Conservation (phyloP, 2,797 vertebrate genomes). For the Delichon dasypus region DNA sequence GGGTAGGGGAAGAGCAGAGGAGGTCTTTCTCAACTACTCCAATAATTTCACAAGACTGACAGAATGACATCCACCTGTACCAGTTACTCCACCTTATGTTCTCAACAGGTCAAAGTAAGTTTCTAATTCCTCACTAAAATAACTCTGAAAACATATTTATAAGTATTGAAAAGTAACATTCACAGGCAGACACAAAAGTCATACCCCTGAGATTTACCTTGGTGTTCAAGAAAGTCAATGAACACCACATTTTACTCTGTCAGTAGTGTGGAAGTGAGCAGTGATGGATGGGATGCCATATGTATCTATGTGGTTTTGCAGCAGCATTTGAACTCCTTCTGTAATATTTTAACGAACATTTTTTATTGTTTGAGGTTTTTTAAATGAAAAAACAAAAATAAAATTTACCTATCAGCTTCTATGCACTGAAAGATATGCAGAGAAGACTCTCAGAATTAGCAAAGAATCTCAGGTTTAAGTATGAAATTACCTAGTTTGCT, state of each 20-base stretch:
- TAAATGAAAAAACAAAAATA: background rate
- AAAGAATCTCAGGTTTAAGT: background rate
- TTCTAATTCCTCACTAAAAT: background rate
- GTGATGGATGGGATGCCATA: background rate
- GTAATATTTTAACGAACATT: background rate
- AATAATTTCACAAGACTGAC: constrained; percentile 1
- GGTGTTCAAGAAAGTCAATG: background rate
- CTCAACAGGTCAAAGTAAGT: background rate
- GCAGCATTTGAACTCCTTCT: background rate
- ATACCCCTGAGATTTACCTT: background rate
- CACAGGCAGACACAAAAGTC: background rate
- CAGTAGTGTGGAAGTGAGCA: background rate
- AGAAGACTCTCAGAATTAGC: background rate
- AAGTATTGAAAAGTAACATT: background rate
- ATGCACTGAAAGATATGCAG: background rate
- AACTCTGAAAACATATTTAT: background rate
- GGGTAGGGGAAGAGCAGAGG: background rate
- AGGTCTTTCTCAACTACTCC: background rate
- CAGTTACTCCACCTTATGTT: background rate
- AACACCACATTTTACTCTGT: background rate
- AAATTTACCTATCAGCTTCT: background rate
- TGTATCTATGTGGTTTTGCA: background rate
- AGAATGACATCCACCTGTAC: background rate
- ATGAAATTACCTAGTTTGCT: background rate
- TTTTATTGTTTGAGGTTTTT: background rate